A percentile compares a stretch with the other conserved stretches of the same genome.
These are phyloP conservation scores for Channa striata DNA, from an alignment of 2,797 vertebrate species.

Conservation along the genomic window DNA sequence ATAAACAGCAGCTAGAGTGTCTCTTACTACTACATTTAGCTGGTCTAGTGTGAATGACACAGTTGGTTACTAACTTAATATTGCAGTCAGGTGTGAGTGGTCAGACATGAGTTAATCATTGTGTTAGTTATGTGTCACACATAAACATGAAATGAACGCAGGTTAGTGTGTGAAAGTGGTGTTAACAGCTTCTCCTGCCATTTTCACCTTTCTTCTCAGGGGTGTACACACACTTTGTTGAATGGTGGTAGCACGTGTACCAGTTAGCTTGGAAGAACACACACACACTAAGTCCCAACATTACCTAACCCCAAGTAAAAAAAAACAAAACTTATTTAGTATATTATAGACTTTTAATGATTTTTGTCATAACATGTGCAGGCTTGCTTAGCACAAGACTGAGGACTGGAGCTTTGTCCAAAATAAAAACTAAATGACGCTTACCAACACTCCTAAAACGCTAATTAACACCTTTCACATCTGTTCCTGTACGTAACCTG, in stretches of 20 bases:
- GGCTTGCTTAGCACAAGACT: not conserved
- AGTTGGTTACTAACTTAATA: constrained; percentile 9
- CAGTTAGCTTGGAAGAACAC: not conserved
- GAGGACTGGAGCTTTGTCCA: not conserved
- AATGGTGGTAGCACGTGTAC: constrained; percentile 18
- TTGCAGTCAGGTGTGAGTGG: constrained; percentile 2
- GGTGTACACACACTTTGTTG: not conserved
- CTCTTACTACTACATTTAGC: not conserved
- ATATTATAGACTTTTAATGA: too few species aligned
- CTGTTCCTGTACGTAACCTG: not conserved
- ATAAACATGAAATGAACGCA: not conserved
- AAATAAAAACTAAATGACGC: not conserved
- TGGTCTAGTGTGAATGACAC: constrained; percentile 5
- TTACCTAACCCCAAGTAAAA: not conserved
- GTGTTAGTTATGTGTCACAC: constrained; percentile 40
- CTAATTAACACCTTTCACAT: not conserved
- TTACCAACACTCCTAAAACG: not conserved
- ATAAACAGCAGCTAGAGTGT: not conserved
- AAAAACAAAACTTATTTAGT: constrained; percentile 21
- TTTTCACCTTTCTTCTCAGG: constrained; percentile 18
- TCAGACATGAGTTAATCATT: constrained; percentile 10
- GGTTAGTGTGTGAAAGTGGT: constrained; percentile 24
- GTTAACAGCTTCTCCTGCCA: constrained; percentile 28
- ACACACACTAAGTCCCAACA: not conserved
- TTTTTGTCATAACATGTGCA: too few species aligned